Evolutionary conservation across 2,113 vertebrate genomes (phyloP), one percentile per base, ranked within the genome.

Genomic region (Urocynchramus pylzowi): DNA sequence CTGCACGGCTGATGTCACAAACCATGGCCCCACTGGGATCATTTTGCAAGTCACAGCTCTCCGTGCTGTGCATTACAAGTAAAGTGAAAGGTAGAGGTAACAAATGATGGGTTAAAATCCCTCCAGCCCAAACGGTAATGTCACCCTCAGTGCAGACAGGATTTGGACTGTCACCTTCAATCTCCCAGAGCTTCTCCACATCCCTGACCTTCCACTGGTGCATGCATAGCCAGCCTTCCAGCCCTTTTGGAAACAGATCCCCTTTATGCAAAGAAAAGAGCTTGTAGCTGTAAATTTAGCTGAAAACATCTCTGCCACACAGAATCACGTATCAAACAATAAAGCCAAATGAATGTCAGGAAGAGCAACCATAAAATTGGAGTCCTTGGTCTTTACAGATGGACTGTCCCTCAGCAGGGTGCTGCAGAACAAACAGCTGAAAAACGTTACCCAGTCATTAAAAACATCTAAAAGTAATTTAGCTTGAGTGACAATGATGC

Each of bases 401-500:
- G 68, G 93, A 86, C 90, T 74, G 64, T 84, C 60, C 60, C 85
- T 23, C 83, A 91, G 92, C 73, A 92, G 83, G 88, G 52, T 75
- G 84, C 80, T 2, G 5, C 56, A 22, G 68, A 84, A 80, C 10
- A 49, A 77, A 41, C 90, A 57, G 79, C 83, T 96, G 83, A 92
- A 88, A 94, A 92, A 61, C 0, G 31, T 84, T 94, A 87, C 73
- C 71, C 21, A 0, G 16, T 83, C 85, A 79, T 84, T 90, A 92
- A 88, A 91, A 91, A 33, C 84, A 82, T 67, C 90, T 90, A 90
- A 67, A 95, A 95, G 88, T 80, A 87, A 96, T 94, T 96, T 88
- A 89, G 93, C 31, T 61, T 64, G 73, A 87, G 68, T 78, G 80
- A 94, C 96, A 95, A 76, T 3, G 57, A 82, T 75, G 84, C 83